Conservation (phyloP, 2,113 vertebrate species). For the Mirza zaza region DNA sequence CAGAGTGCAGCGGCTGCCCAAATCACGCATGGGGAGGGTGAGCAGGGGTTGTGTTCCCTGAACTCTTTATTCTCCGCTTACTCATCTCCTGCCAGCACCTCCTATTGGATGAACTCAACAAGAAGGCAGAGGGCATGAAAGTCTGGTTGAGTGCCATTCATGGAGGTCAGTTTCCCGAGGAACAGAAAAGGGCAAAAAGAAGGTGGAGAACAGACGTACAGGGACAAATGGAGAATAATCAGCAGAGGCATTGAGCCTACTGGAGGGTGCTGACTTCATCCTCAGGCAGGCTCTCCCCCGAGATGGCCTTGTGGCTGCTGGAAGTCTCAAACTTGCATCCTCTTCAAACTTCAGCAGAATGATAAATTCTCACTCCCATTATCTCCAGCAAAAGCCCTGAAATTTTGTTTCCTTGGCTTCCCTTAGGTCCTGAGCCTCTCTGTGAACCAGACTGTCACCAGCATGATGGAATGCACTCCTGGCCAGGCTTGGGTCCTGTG, state of each 20-base stretch:
- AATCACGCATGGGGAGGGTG: rapidly evolving
- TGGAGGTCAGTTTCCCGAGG: background rate
- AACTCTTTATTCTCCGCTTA: background rate
- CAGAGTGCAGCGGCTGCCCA: background rate
- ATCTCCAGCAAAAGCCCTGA: background rate
- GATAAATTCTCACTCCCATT: background rate
- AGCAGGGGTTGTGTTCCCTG: background rate
- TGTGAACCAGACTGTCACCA: background rate
- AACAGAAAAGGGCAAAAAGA: background rate
- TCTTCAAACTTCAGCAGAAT: background rate
- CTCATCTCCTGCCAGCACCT: background rate
- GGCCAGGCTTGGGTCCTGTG: background rate
- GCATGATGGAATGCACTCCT: background rate
- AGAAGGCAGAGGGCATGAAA: background rate
- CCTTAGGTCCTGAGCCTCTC: background rate
- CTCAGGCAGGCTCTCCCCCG: background rate
- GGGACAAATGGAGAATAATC: background rate
- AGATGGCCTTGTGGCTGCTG: background rate
- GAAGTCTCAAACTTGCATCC: background rate
- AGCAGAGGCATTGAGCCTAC: background rate
- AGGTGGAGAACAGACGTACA: background rate
- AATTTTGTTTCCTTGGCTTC: background rate
- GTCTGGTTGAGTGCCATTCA: background rate
- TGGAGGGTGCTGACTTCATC: background rate
- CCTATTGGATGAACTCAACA: background rate